Percentiles rank a stretch among this genome's conserved stretches.
Conservation (phyloP, 1,140 invertebrate species). For the Drosophila bipectinata region DNA sequence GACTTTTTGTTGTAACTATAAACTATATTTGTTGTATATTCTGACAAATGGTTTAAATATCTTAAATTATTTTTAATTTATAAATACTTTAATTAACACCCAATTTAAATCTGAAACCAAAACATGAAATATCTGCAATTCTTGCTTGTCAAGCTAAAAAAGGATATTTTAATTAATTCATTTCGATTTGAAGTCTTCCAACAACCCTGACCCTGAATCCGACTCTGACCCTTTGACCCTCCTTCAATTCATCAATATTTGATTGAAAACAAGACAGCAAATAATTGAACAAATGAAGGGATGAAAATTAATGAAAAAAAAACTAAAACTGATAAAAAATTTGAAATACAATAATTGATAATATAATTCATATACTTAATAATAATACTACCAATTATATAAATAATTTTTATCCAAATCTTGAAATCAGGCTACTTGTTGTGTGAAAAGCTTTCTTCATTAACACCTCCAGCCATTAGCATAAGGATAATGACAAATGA, state of each 20-base stretch:
- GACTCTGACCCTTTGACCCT: neutral
- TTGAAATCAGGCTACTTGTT: neutral
- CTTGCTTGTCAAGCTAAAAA: neutral
- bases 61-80: too few relatives aligned
- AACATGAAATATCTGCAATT: too few relatives aligned
- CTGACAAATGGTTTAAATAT: too few relatives aligned
- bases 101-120: neutral
- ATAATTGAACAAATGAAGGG: neutral
- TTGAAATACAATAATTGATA: too few relatives aligned
- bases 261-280: constrained; percentile 8
- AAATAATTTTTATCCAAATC: too few relatives aligned
- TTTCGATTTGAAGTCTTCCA: neutral
- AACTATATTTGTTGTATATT: too few relatives aligned
- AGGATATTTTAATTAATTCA: neutral
- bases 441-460: constrained; percentile 42
- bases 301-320: neutral
- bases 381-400: too few relatives aligned
- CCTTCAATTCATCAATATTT: constrained; percentile 8
- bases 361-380: too few relatives aligned
- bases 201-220: neutral
- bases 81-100: too few relatives aligned
- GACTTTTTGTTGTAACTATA: too few relatives aligned
- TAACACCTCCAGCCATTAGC: constrained; percentile 67
- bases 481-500: constrained; percentile 76
- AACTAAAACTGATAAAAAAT: too few relatives aligned